Base-by-base conservation (phyloP, 2,113 vertebrate genomes). In the Rhea pennata region DNA sequence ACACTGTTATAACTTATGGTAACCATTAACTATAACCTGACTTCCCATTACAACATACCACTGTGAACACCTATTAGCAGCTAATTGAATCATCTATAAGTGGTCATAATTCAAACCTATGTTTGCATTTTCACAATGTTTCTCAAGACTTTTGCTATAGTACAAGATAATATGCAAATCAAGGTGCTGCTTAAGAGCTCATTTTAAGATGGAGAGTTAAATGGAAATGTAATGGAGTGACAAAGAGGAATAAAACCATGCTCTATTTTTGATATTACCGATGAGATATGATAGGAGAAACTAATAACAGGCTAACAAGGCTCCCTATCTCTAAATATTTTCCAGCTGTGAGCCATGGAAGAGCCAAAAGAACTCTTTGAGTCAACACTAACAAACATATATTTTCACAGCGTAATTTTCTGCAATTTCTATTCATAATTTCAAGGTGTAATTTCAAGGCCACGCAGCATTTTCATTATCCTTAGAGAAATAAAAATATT, bases 11-110 rank as follows among this genome's bases (percentile, higher is more conserved):
- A 51, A 92, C 97, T 97, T 96, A 96, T 90, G 92, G 95, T 80
- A 96, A 94, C 92, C 88, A 95, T 93, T 97, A 98, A 93, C 89
- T 95, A 91, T 94, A 97, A 92, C 93, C 96, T 94, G 86, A 95
- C 87, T 96, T 97, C 96, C 92, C 91, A 87, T 95, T 84, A 89
- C 83, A 86, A 79, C 92, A 90, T 88, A 88, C 94, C 89, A 93
- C 95, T 90, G 67, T 48, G 81, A 95, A 93, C 88, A 87, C 67
- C 89, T 97, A 96, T 96, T 96, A 94, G 85, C 65, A 92, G 90
- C 93, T 97, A 97, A 95, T 95, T 95, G 95, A 96, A 95, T 85
- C 64, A 95, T 80, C 93, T 87, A 72, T 84, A 95, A 83, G 73
- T 40, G 69, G 77, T 71, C 84, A 85, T 93, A 83, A 95, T 66